Base-by-base conservation (phyloP, 1,140 invertebrate species). In the Pachypsylla venusta region DNA sequence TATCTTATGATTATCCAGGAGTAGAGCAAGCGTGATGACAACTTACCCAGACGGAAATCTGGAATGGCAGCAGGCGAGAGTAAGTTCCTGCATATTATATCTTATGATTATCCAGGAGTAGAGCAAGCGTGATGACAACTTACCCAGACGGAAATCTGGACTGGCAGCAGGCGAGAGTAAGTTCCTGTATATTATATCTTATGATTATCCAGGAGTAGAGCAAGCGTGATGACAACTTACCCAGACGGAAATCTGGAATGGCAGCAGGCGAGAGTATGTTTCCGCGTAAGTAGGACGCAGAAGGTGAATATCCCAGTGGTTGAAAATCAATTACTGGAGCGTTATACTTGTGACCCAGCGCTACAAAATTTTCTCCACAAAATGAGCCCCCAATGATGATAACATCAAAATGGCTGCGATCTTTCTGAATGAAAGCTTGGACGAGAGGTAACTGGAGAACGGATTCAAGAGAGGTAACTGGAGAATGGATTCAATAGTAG, bases 311-410 rank as follows among this genome's bases (percentile, higher is more conserved):
- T 19, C 42, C 42, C 42, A 48, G 5, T n/a, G 42, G 16, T n/a
- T 48, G 42, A n/a, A 48, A 48, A 22, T 48, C 22, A 19, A 48
- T 48, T 7, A 61, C 60, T 12, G 60, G 60, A 10, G 53, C 60
- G 5, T 26, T 40, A 53, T 58, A 61, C 63, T 68, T 60, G 60
- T 63, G 28, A 61, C 68, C 24, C 2, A 63, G 14, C 7, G 48
- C n/a, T 4, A 61, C 12, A 1, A 22, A 16, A 13, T 39, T 35
- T 53, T 62, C 56, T 39, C 61, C 54, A 4, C 10, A 58, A 57
- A 62, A 63, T 35, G 60, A 30, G 39, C 39, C 14, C 14, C 57
- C 53, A 39, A 57, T 53, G 19, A 63, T 55, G 56, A 27, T 13
- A 40, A 57, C n/a, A 35, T 57, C 22, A 14, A 24, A 24, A n/a